These are phyloP conservation scores for Podarcis siculus DNA, from an alignment of 2,797 vertebrate genomes.

Conservation along the genomic window DNA sequence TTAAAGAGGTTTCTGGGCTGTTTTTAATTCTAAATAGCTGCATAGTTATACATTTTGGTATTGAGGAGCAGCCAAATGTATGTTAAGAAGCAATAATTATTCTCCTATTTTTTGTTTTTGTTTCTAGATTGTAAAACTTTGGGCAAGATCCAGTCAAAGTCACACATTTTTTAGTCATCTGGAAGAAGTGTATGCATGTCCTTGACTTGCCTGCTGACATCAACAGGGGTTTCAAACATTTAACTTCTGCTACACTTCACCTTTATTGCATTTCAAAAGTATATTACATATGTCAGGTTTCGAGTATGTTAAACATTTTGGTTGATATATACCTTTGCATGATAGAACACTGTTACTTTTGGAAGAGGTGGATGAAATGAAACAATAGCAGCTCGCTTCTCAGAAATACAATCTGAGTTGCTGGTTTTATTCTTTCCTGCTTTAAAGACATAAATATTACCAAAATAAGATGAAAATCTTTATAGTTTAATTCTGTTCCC, in stretches of 20 bases:
- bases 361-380: neutral
- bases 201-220: neutral
- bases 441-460: neutral
- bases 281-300: conserved; percentile 24
- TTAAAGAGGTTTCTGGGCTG: conserved; percentile 18
- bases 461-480: conserved; percentile 3
- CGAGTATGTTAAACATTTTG: neutral
- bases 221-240: neutral
- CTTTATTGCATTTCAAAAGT: conserved; percentile 4
- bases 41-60: conserved; percentile 10
- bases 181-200: neutral
- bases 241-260: too few species aligned
- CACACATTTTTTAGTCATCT: neutral
- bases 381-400: conserved; percentile 2
- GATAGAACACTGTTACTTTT: neutral
- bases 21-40: neutral
- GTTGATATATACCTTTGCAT: neutral
- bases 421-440: neutral
- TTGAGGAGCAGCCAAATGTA: conserved; percentile 34
- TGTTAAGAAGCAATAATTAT: neutral
- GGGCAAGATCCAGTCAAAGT: neutral
- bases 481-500: neutral
- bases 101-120: neutral
- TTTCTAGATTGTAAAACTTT: neutral
- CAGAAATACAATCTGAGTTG: neutral